phyloP scores from a whole-genome alignment of 2,113 vertebrate genomes.

The Notothenia coriiceps region DNA sequence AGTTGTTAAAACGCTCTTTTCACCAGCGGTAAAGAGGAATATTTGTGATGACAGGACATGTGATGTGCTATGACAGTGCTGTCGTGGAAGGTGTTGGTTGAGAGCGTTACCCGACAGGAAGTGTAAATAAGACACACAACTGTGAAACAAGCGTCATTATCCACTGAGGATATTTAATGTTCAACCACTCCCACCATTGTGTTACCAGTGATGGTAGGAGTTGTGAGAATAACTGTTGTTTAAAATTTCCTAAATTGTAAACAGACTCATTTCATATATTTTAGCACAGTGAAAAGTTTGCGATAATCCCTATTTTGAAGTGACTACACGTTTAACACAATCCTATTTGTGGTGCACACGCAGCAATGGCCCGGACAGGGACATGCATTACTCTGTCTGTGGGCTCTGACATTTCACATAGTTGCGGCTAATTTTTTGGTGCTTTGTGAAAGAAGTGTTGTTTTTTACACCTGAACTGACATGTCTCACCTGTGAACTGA shows the following conservation, averaged over 20 bases:
- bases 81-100: slow-evolving; percentile 47
- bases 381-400: slow-evolving; percentile 20
- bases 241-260: neutral
- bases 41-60: slow-evolving; percentile 48
- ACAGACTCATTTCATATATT: neutral
- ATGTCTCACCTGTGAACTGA: slow-evolving; percentile 37
- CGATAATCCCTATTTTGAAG: neutral
- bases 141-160: slow-evolving; percentile 25
- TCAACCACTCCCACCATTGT: neutral
- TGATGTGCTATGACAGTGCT: slow-evolving; percentile 61
- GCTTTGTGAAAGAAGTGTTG: slow-evolving; percentile 30
- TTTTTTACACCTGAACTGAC: slow-evolving; percentile 34
- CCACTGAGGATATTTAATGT: neutral
- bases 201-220: neutral
- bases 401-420: slow-evolving; percentile 30
- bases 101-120: slow-evolving; percentile 46
- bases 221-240: neutral
- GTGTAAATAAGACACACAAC: slow-evolving; percentile 60
- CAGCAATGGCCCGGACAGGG: slow-evolving; percentile 20
- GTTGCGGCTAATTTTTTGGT: slow-evolving; percentile 26
- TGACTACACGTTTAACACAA: slow-evolving; percentile 38
- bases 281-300: neutral
- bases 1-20: slow-evolving; percentile 58
- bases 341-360: slow-evolving; percentile 23
- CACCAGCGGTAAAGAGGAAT: slow-evolving; percentile 20